Conservation (phyloP, 2,113 vertebrate species). For the Ondatra zibethicus region DNA sequence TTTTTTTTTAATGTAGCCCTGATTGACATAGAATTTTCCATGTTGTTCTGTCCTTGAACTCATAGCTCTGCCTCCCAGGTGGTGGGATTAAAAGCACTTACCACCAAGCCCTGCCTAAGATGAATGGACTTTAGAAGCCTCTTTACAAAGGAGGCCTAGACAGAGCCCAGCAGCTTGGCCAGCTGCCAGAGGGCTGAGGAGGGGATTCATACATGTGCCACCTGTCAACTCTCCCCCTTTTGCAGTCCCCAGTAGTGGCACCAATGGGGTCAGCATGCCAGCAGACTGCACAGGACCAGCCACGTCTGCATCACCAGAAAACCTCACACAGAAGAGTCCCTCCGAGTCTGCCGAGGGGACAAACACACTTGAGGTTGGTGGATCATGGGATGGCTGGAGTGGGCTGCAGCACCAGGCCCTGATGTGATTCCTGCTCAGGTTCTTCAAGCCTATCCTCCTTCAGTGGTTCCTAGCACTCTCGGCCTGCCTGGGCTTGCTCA, state of each 20-base stretch:
- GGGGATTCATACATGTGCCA: background rate
- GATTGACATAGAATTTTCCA: background rate
- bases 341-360: slow-evolving; percentile 81
- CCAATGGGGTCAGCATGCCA: slow-evolving; percentile 94
- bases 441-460: background rate
- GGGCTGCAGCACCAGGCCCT: accelerated
- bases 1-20: background rate
- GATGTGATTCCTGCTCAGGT: background rate
- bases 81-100: background rate
- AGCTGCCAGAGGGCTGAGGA: background rate
- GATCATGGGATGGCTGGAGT: background rate
- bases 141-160: background rate
- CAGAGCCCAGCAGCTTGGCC: no score
- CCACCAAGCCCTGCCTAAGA: background rate
- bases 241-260: slow-evolving; percentile 93
- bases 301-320: slow-evolving; percentile 86
- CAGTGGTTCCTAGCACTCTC: background rate
- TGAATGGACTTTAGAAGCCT: background rate
- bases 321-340: slow-evolving; percentile 82
- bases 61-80: background rate
- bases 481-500: background rate
- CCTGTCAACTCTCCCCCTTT: background rate
- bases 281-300: slow-evolving; percentile 85
- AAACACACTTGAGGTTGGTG: slow-evolving; percentile 59
- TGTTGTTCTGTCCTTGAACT: background rate